A percentile compares a stretch with the other conserved stretches of the same genome.
Conservation (phyloP, 1,140 invertebrate species). For the Ganaspis sp. region DNA sequence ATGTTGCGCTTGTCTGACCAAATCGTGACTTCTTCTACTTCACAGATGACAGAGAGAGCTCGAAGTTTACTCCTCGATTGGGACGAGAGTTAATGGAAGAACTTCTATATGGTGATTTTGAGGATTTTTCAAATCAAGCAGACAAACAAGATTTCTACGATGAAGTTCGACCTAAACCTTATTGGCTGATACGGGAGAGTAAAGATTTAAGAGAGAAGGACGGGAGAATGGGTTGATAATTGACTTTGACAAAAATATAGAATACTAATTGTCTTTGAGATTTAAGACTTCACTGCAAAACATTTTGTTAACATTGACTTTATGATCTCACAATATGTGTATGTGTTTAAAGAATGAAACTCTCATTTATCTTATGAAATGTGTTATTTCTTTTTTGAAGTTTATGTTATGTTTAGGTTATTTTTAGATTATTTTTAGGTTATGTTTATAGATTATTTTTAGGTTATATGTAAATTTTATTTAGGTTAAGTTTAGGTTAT, state of each 20-base stretch:
- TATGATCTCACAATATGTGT: no score
- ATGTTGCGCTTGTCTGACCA: no score
- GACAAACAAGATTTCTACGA: slow-evolving; percentile 7
- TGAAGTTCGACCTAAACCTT: background rate
- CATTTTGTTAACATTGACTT: background rate
- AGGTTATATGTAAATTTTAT: no score
- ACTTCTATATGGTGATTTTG: background rate
- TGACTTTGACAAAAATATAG: background rate
- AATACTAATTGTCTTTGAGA: slow-evolving; percentile 18
- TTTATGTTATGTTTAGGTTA: no score
- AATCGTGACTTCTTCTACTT: background rate
- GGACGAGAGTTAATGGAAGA: slow-evolving; percentile 62
- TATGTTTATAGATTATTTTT: no score
- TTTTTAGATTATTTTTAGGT: no score
- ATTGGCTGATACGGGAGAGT: background rate
- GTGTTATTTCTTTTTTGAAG: no score
- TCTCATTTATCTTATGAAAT: no score
- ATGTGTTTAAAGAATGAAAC: no score
- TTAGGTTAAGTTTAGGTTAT: no score
- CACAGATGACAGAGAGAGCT: slow-evolving; percentile 50
- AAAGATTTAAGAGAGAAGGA: background rate
- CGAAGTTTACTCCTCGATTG: slow-evolving; percentile 63
- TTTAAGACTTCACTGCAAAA: slow-evolving; percentile 19
- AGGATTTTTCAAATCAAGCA: background rate
- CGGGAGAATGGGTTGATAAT: slow-evolving; percentile 20